Conservation (phyloP, 2,113 vertebrate genomes). For the Pluvialis apricaria region DNA sequence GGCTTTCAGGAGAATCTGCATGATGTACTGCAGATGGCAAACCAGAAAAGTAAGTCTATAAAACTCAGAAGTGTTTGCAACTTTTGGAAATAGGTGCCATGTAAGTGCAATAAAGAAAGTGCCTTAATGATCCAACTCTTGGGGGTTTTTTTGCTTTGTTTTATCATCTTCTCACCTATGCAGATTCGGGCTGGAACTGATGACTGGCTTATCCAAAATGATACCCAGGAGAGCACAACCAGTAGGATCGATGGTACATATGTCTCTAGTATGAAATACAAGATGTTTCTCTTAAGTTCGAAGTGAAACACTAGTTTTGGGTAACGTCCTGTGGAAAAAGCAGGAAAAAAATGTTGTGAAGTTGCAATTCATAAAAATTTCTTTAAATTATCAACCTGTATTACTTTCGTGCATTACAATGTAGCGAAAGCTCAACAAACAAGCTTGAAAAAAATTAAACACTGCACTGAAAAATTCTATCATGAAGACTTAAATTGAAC, state of each 20-base stretch:
- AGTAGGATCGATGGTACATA: constrained; percentile 89
- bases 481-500: not conserved
- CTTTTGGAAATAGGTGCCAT: not conserved
- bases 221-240: constrained; percentile 91
- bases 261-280: constrained; percentile 90
- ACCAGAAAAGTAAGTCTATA: not conserved
- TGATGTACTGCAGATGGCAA: not conserved
- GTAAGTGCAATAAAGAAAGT: rapidly evolving
- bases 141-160: not conserved
- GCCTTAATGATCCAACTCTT: not conserved
- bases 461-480: not conserved
- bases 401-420: not conserved
- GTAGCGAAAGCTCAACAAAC: not conserved
- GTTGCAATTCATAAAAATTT: not conserved
- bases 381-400: not conserved
- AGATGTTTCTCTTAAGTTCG: constrained; percentile 87
- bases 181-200: constrained; percentile 90
- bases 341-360: not conserved
- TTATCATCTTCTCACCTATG: constrained; percentile 76
- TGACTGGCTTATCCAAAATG: constrained; percentile 90
- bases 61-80: not conserved
- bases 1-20: not conserved
- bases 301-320: constrained; percentile 90
- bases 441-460: not conserved
- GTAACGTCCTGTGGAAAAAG: constrained; percentile 74